Conservation (phyloP, 2,797 vertebrate genomes). For the Arremon aurantiirostris region DNA sequence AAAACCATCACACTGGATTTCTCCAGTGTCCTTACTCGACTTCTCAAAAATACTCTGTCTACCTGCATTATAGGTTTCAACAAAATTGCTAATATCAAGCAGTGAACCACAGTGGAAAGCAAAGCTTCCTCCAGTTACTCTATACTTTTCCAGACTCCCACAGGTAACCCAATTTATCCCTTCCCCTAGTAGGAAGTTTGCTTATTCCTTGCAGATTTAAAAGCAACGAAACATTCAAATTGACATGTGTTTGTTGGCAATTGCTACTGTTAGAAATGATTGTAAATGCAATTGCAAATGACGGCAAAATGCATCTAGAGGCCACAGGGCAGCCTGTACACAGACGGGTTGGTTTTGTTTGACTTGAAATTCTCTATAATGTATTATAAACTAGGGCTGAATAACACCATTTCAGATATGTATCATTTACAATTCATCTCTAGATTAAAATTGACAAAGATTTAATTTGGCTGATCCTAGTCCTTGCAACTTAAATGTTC, state of each 20-base stretch:
- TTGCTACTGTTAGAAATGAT: not conserved
- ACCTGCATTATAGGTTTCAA: not conserved
- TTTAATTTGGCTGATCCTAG: not conserved
- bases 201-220: not conserved
- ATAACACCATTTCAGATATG: not conserved
- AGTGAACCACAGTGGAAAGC: not conserved
- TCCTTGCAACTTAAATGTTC: not conserved
- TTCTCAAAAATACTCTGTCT: not conserved
- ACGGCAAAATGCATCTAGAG: not conserved
- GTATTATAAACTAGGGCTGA: not conserved
- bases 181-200: not conserved
- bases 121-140: not conserved
- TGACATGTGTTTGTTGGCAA: not conserved
- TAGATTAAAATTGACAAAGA: not conserved
- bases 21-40: not conserved
- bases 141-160: not conserved
- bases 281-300: not conserved
- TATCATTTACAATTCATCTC: not conserved
- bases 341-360: not conserved
- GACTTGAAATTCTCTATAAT: not conserved
- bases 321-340: accelerated
- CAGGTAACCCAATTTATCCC: not conserved
- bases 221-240: not conserved
- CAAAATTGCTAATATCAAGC: not conserved
- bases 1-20: not conserved